Evolutionary conservation across 2,113 vertebrate species (phyloP).

Genomic region (Sisor rabdophorus): DNA sequence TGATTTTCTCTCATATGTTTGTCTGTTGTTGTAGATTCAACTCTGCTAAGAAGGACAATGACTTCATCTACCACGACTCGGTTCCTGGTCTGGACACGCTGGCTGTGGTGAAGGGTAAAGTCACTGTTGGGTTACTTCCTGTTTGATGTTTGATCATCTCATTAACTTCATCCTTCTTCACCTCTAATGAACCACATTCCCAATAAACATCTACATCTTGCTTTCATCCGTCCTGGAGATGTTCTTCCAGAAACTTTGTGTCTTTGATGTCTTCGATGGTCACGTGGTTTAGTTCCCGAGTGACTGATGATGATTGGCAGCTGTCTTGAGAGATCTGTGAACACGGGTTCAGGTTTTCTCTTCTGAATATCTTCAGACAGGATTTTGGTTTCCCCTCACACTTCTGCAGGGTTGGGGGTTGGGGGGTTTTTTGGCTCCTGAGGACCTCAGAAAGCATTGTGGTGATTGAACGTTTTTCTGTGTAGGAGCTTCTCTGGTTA

Average conservation of each 20-base stretch:
- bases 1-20: background rate
- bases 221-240: too few species aligned
- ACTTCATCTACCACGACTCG: conserved; percentile 93
- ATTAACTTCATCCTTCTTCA: background rate
- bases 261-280: too few species aligned
- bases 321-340: too few species aligned
- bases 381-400: too few species aligned
- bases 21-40: conserved; percentile 75
- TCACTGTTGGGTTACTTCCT: background rate
- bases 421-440: too few species aligned
- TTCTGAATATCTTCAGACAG: too few species aligned
- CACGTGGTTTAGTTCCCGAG: too few species aligned
- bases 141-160: background rate
- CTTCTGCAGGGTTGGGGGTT: too few species aligned
- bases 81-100: conserved; percentile 85
- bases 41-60: conserved; percentile 95
- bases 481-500: conserved; percentile 87
- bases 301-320: too few species aligned
- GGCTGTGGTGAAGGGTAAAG: conserved; percentile 86
- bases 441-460: background rate
- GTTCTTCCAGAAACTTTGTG: too few species aligned
- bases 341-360: too few species aligned
- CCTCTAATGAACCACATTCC: background rate
- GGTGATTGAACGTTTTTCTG: background rate
- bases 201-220: too few species aligned